A percentile compares a stretch with the other conserved stretches of the same genome.
Evolutionary conservation across 2,888 invertebrate genomes (phyloP).

Genomic region (Eurytoma californica): DNA sequence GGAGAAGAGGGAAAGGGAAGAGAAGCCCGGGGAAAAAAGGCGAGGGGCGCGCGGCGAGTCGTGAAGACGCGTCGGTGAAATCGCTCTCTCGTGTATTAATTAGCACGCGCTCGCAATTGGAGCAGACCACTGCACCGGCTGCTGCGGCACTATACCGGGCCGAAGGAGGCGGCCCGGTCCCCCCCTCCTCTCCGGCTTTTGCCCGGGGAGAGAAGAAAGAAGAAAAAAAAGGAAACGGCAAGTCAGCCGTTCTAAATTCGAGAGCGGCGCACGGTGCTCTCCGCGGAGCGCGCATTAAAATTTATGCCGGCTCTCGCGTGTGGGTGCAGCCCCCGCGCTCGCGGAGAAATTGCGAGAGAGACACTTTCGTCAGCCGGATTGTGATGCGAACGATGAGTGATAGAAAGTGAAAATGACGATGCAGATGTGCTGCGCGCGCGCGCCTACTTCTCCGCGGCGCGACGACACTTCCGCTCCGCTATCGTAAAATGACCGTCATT

Average conservation of each 20-base stretch:
- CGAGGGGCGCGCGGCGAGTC: conserved; percentile 22
- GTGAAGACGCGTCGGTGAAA: conserved; percentile 56
- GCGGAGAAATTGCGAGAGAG: not conserved
- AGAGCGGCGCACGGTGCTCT: too few relatives aligned
- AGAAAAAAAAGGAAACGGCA: not conserved
- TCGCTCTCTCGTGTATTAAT: conserved; percentile 61
- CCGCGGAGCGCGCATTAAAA: not conserved
- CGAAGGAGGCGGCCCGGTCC: conserved; percentile 10
- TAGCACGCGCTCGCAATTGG: conserved; percentile 69
- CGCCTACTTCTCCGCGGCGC: not conserved
- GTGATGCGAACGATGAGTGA: conserved; percentile 4
- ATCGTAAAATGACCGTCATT: not conserved
- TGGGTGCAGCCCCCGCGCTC: not conserved
- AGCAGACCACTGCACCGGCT: conserved; percentile 60
- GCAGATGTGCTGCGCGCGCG: not conserved
- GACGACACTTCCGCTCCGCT: conserved; percentile 11
- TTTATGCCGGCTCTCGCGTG: not conserved
- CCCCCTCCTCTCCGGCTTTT: too few relatives aligned
- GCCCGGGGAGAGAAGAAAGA: not conserved
- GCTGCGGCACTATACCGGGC: not conserved
- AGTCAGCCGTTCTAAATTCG: conserved; percentile 32
- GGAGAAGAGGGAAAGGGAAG: conserved; percentile 23
- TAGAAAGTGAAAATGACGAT: conserved; percentile 44
- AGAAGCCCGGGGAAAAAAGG: conserved; percentile 6
- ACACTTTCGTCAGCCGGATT: conserved; percentile 11